Conservation (phyloP, 2,888 invertebrate species). For the Ornithoptera alexandrae region DNA sequence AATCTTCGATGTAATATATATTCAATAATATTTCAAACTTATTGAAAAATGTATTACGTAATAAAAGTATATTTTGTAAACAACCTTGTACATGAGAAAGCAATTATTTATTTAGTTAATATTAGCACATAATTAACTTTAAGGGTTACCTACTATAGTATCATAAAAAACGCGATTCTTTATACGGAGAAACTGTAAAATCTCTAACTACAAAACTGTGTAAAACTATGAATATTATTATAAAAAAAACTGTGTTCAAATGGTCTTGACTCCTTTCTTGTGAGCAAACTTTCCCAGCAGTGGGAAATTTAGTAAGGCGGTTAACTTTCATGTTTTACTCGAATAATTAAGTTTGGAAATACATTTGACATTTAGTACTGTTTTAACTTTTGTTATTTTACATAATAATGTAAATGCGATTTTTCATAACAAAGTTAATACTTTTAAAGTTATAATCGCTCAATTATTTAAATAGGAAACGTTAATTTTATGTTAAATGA, state of each 20-base stretch:
- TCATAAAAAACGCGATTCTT: not conserved
- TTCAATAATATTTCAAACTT: no score
- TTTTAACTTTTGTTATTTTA: no score
- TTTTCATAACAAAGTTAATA: not conserved
- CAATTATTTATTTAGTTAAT: slow-evolving; percentile 65
- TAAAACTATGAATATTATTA: no score
- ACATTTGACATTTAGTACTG: no score
- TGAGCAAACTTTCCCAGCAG: no score
- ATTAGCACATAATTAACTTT: slow-evolving; percentile 45
- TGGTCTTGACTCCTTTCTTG: no score
- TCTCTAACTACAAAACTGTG: not conserved
- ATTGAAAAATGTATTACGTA: not conserved
- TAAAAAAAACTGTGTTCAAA: no score
- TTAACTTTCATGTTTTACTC: no score
- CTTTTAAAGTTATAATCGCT: slow-evolving; percentile 35
- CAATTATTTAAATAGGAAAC: slow-evolving; percentile 46
- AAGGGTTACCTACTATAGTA: slow-evolving; percentile 46
- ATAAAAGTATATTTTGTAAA: slow-evolving; percentile 6
- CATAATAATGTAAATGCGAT: not conserved
- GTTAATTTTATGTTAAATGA: slow-evolving; percentile 46
- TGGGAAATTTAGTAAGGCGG: no score
- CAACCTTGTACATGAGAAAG: slow-evolving; percentile 57
- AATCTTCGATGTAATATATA: not conserved
- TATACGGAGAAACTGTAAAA: not conserved
- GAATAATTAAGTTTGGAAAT: no score